A percentile compares a stretch with the other conserved stretches of the same genome.
These are phyloP conservation scores for Pogonus chalceus DNA, from an alignment of 1,140 invertebrate genomes.

Conservation along the genomic window DNA sequence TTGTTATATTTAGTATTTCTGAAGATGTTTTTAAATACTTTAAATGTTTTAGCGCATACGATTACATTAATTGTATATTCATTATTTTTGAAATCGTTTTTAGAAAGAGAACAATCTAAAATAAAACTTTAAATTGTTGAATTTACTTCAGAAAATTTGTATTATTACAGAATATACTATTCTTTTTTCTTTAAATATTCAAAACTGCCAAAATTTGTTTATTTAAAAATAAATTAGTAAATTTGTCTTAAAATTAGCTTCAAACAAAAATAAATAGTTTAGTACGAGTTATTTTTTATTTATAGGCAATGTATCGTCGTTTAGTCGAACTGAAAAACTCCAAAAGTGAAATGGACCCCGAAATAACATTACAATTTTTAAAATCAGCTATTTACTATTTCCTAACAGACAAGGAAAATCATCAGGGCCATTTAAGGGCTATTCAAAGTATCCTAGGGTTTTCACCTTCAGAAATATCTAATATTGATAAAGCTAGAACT, in stretches of 20 bases:
- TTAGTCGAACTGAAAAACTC: constrained; percentile 60
- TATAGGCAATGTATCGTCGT: constrained; percentile 72
- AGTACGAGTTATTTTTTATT: constrained; percentile 23
- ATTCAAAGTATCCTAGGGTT: constrained; percentile 80
- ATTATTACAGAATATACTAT: not conserved
- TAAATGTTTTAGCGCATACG: too few relatives aligned
- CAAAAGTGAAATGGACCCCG: constrained; percentile 63
- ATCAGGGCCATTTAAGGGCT: constrained; percentile 69
- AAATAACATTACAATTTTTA: constrained; percentile 77
- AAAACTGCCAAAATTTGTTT: not conserved
- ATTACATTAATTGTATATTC: too few relatives aligned
- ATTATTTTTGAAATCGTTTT: too few relatives aligned
- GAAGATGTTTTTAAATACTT: too few relatives aligned
- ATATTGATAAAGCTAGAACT: constrained; percentile 55
- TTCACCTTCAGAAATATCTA: constrained; percentile 59
- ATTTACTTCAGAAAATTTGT: not conserved
- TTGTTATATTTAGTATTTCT: too few relatives aligned
- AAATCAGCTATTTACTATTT: constrained; percentile 87
- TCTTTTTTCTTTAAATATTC: not conserved
- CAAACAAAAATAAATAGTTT: too few relatives aligned
- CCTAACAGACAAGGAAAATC: constrained; percentile 75
- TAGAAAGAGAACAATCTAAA: not conserved
- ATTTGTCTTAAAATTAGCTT: not conserved
- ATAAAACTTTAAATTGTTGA: not conserved
- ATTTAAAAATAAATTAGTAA: not conserved